phyloP scores from a whole-genome alignment of 2,888 invertebrate genomes.

The Alloplasta piceator region DNA sequence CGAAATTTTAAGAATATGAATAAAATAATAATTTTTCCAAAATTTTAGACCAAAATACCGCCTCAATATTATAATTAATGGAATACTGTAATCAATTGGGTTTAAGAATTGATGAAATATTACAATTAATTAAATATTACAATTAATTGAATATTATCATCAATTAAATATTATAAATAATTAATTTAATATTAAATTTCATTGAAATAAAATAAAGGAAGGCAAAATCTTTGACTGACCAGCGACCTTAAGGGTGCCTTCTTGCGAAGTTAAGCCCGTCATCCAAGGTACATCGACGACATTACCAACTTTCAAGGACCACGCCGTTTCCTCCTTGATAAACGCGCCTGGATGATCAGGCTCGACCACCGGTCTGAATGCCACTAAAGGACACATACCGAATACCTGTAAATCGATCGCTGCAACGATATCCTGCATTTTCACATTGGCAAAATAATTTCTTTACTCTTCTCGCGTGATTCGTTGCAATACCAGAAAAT shows the following conservation, averaged over 20 bases:
- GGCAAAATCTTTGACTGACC: constrained; percentile 82
- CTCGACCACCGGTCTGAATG: constrained; percentile 91
- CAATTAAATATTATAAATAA: not conserved
- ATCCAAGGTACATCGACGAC: constrained; percentile 88
- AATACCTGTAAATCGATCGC: constrained; percentile 84
- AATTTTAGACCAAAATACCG: no score
- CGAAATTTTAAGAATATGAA: no score
- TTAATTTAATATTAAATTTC: no score
- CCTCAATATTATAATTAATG: no score
- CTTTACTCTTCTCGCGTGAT: no score
- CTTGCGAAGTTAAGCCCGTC: constrained; percentile 89
- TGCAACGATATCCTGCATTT: not conserved
- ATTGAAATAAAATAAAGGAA: not conserved
- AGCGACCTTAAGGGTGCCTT: constrained; percentile 88
- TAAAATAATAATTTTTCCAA: no score
- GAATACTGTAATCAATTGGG: no score
- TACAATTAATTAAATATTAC: no score
- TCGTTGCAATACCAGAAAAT: constrained; percentile 83
- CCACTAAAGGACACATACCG: constrained; percentile 92
- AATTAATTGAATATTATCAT: no score
- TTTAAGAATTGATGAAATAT: no score
- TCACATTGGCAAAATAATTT: not conserved
- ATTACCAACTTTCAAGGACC: constrained; percentile 83
- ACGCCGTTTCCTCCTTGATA: constrained; percentile 86
- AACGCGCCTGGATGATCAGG: constrained; percentile 88